These are phyloP conservation scores for Menidia menidia DNA, from an alignment of 2,797 vertebrate species.

Conservation along the genomic window DNA sequence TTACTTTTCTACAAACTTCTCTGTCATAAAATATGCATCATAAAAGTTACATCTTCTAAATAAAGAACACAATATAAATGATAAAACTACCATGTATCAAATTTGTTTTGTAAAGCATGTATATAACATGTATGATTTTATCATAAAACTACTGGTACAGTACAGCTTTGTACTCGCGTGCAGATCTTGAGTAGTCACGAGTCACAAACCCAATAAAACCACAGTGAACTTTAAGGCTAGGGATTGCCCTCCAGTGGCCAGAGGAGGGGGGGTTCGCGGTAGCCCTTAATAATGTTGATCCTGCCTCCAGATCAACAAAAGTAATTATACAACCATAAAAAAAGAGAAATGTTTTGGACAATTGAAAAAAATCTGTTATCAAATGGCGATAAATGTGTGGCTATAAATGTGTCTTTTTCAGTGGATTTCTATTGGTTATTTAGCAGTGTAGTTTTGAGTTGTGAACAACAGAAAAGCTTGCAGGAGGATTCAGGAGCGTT, in stretches of 20 bases:
- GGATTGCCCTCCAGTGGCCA: conserved; percentile 82
- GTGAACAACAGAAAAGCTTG: neutral
- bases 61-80: neutral
- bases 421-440: neutral
- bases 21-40: too few species aligned
- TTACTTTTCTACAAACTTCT: too few species aligned
- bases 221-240: conserved; percentile 49
- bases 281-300: neutral
- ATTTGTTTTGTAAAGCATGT: neutral
- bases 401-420: neutral
- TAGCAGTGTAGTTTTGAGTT: neutral
- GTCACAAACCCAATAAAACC: conserved; percentile 15
- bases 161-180: neutral
- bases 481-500: neutral
- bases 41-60: neutral
- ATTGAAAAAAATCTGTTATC: neutral
- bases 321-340: neutral
- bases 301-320: neutral
- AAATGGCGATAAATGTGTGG: neutral
- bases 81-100: neutral
- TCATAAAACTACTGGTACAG: neutral
- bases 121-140: neutral
- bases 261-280: conserved; percentile 23
- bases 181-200: neutral
- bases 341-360: neutral